Percentiles rank a stretch among this genome's conserved stretches.
phyloP scores from a whole-genome alignment of 2,797 vertebrate species.

The Brotogeris chrysoptera region DNA sequence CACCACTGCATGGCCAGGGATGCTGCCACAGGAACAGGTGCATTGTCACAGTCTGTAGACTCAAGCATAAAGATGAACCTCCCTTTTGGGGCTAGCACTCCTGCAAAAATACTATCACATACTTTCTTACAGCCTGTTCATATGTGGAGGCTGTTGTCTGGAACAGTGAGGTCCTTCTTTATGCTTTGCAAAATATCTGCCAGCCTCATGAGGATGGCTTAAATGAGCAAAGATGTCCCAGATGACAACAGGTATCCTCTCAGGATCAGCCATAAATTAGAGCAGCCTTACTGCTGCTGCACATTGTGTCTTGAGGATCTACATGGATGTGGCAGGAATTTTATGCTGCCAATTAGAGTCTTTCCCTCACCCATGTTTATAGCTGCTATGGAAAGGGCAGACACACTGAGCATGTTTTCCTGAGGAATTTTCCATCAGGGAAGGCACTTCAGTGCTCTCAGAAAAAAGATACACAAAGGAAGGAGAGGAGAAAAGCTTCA shows the following conservation, averaged over 20 bases:
- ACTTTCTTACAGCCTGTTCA: background rate
- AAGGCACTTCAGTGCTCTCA: background rate
- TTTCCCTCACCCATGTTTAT: background rate
- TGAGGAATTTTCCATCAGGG: background rate
- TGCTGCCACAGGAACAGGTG: background rate
- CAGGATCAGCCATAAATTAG: background rate
- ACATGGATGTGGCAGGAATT: rapidly evolving
- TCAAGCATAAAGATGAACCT: background rate
- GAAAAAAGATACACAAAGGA: background rate
- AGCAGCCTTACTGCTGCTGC: background rate
- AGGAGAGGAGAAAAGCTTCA: background rate
- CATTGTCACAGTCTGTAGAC: background rate
- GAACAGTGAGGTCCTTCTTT: background rate
- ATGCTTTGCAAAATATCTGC: background rate
- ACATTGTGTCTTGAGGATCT: background rate
- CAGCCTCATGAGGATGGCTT: background rate
- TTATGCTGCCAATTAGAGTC: rapidly evolving
- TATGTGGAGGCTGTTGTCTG: background rate
- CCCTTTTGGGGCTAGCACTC: background rate
- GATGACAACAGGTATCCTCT: background rate
- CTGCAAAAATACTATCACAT: background rate
- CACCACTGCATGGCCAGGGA: background rate
- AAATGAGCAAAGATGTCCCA: background rate
- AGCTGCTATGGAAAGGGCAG: background rate
- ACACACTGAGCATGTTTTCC: background rate